Conservation (phyloP, 2,113 vertebrate species). For the Podocnemis expansa region DNA sequence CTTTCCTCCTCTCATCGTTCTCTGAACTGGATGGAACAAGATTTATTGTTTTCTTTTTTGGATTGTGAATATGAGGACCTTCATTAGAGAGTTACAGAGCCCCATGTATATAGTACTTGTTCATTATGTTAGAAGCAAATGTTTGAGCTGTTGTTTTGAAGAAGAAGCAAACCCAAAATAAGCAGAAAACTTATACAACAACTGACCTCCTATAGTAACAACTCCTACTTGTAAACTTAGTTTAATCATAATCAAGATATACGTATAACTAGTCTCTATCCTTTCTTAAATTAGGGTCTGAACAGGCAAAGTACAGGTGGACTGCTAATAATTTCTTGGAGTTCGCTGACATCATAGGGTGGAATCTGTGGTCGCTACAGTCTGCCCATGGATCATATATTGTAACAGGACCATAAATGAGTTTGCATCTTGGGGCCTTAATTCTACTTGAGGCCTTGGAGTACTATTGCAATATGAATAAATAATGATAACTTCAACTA, state of each 20-base stretch:
- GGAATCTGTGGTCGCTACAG: not conserved
- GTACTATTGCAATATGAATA: not conserved
- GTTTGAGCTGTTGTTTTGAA: not conserved
- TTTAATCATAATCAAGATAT: not conserved
- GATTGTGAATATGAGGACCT: slow-evolving; percentile 43
- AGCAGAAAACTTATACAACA: not conserved
- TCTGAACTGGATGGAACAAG: slow-evolving; percentile 26
- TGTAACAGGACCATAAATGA: not conserved
- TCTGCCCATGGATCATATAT: not conserved
- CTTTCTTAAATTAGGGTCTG: not conserved
- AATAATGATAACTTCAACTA: not conserved
- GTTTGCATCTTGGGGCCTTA: not conserved
- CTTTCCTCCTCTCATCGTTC: slow-evolving; percentile 21
- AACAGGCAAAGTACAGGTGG: not conserved
- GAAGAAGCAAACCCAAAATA: not conserved
- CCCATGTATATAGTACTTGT: not conserved
- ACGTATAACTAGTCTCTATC: not conserved
- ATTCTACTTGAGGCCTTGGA: not conserved
- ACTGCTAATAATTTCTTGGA: not conserved
- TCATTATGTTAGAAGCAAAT: not conserved
- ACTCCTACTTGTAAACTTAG: not conserved
- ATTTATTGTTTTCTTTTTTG: slow-evolving; percentile 50
- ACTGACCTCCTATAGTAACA: not conserved
- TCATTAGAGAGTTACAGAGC: slow-evolving; percentile 41
- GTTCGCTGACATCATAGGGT: not conserved